Percentiles rank a stretch among this genome's conserved stretches.
phyloP scores from a whole-genome alignment of 1,140 invertebrate species.

The Drosophila kohkoa region DNA sequence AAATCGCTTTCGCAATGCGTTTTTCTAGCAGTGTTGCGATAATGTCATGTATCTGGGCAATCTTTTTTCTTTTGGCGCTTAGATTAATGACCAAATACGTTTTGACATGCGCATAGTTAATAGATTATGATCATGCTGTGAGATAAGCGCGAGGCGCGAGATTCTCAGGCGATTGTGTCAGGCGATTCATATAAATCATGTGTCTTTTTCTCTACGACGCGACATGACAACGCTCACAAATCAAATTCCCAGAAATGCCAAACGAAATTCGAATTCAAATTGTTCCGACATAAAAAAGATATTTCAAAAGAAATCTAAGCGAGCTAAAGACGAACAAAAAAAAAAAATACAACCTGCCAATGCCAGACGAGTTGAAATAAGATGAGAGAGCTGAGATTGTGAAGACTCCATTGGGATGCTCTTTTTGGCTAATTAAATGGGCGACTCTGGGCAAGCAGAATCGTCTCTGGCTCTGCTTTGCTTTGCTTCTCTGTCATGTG shows the following conservation, averaged over 20 bases:
- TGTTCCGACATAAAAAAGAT: slow-evolving; percentile 46
- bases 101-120: slow-evolving; percentile 51
- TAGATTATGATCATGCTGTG: slow-evolving; percentile 33
- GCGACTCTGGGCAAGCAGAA: slow-evolving; percentile 33
- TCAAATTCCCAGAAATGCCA: slow-evolving; percentile 58
- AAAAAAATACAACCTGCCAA: slow-evolving; percentile 52
- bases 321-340: neutral
- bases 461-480: neutral
- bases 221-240: slow-evolving; percentile 38
- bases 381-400: slow-evolving; percentile 14
- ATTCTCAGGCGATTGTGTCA: slow-evolving; percentile 37
- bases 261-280: slow-evolving; percentile 62
- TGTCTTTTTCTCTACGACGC: slow-evolving; percentile 5
- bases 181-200: slow-evolving; percentile 43
- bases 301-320: slow-evolving; percentile 66
- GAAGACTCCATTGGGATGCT: neutral
- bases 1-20: too few species aligned
- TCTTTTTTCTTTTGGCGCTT: neutral
- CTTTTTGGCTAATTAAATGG: slow-evolving; percentile 65
- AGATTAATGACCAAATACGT: slow-evolving; percentile 38
- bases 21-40: neutral
- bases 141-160: slow-evolving; percentile 17
- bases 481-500: slow-evolving; percentile 36
- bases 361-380: slow-evolving; percentile 19
- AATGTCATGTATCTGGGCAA: slow-evolving; percentile 13